These are phyloP conservation scores for Limonius californicus DNA, from an alignment of 1,140 invertebrate genomes.

Conservation along the genomic window DNA sequence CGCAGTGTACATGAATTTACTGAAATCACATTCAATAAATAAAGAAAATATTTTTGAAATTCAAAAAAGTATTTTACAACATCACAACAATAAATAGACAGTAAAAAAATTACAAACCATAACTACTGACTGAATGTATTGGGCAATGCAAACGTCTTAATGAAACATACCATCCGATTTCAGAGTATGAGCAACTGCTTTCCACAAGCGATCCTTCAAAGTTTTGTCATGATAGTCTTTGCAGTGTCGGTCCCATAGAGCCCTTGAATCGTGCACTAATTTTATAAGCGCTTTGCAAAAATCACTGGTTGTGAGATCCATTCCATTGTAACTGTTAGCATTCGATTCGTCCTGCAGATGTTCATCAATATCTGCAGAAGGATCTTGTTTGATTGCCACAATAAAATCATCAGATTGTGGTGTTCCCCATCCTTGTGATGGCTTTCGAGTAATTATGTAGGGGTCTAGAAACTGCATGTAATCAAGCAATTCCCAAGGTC, in stretches of 20 bases:
- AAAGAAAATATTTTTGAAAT: too few relatives aligned
- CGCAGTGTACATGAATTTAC: slow-evolving; percentile 28
- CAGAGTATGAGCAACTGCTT: slow-evolving; percentile 25
- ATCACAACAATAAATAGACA: too few relatives aligned
- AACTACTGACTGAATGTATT: too few relatives aligned
- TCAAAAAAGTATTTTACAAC: too few relatives aligned
- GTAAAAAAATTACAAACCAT: too few relatives aligned
- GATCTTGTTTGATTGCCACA: slow-evolving; percentile 7
- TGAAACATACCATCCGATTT: slow-evolving; percentile 26
- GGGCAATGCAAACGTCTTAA: too few relatives aligned
- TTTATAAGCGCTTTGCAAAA: slow-evolving; percentile 29
- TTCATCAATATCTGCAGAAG: not conserved
- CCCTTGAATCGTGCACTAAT: slow-evolving; percentile 27
- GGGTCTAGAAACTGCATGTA: slow-evolving; percentile 32
- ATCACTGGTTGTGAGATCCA: slow-evolving; percentile 16
- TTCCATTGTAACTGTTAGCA: not conserved
- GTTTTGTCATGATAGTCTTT: slow-evolving; percentile 32
- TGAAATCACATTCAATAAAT: too few relatives aligned
- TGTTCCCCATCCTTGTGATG: slow-evolving; percentile 1
- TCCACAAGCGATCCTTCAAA: slow-evolving; percentile 32
- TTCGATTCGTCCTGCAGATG: not conserved
- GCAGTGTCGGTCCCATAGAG: slow-evolving; percentile 35
- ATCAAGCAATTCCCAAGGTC: slow-evolving; percentile 25
- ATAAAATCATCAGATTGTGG: slow-evolving; percentile 6
- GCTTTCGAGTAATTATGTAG: slow-evolving; percentile 24